Percentiles rank a stretch among this genome's conserved stretches.
Conservation (phyloP, 2,888 invertebrate species). For the Lampropteryx suffumata region DNA sequence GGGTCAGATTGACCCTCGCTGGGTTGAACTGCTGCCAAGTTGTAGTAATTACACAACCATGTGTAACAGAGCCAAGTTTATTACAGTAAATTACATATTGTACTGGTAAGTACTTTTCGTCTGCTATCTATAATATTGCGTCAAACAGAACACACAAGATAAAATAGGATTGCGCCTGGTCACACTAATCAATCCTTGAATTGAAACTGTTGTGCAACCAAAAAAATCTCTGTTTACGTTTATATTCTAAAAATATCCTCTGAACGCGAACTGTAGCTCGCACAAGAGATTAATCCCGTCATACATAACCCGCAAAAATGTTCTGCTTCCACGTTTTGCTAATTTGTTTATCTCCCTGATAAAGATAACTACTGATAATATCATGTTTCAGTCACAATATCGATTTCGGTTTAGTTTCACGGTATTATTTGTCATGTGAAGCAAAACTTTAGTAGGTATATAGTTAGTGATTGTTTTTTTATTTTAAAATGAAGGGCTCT, state of each 20-base stretch:
- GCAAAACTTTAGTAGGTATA: not conserved
- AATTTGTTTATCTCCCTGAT: constrained; percentile 33
- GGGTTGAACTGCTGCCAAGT: no score
- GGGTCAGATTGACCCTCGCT: no score
- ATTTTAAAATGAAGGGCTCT: constrained; percentile 46
- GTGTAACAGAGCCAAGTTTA: no score
- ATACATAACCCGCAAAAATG: constrained; percentile 3
- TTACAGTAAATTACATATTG: no score
- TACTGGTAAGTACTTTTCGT: no score
- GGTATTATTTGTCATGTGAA: constrained; percentile 2
- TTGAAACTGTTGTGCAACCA: constrained; percentile 1
- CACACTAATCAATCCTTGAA: constrained; percentile 3
- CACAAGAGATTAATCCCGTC: constrained; percentile 8
- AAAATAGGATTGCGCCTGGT: not conserved
- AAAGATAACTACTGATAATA: constrained; percentile 44
- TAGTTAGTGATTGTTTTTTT: constrained; percentile 12
- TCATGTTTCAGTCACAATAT: constrained; percentile 17
- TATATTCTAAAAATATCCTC: constrained; percentile 22
- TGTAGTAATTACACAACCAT: no score
- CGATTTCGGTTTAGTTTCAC: constrained; percentile 13
- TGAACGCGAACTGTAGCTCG: constrained; percentile 4
- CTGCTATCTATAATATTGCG: no score
- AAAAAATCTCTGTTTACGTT: constrained; percentile 18
- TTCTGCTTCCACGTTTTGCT: constrained; percentile 13
- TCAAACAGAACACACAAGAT: no score